phyloP scores from a whole-genome alignment of 2,113 vertebrate species.

The Dicrurus megarhynchus region DNA sequence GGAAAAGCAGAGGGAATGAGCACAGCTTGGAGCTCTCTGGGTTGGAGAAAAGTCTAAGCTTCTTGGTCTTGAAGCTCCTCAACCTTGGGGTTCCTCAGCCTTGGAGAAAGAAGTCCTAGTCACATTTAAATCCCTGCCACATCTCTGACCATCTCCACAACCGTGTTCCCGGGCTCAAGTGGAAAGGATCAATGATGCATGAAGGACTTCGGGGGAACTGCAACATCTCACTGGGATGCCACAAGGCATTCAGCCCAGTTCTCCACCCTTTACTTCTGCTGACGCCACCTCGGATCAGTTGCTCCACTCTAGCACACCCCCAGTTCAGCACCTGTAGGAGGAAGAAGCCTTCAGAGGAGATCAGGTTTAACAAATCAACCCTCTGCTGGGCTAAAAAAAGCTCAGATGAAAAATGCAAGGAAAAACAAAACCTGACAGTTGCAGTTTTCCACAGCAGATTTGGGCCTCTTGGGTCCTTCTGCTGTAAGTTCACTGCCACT shows the following conservation, averaged over 20 bases:
- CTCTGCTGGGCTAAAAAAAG: background rate
- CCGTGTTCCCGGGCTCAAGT: background rate
- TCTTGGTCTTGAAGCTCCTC: background rate
- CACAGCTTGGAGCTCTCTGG: background rate
- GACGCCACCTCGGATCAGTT: background rate
- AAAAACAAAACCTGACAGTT: constrained; percentile 42
- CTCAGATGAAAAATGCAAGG: background rate
- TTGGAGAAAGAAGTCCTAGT: background rate
- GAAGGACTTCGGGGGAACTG: background rate
- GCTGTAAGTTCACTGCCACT: constrained; percentile 8
- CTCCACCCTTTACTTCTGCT: background rate
- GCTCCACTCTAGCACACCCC: background rate
- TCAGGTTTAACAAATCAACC: background rate
- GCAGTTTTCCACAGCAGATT: constrained; percentile 4
- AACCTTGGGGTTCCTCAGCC: background rate
- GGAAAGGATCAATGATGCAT: background rate
- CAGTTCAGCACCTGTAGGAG: background rate
- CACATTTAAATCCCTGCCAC: background rate
- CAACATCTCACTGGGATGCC: background rate
- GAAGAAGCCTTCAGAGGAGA: background rate
- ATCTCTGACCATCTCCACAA: background rate
- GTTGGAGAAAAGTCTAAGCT: background rate
- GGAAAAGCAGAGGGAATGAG: background rate
- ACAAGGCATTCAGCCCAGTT: background rate
- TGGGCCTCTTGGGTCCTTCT: constrained; percentile 59